Evolutionary conservation across 1,140 invertebrate genomes (phyloP), one percentile per base, ranked within the genome.

Genomic region (Nilaparvata lugens): DNA sequence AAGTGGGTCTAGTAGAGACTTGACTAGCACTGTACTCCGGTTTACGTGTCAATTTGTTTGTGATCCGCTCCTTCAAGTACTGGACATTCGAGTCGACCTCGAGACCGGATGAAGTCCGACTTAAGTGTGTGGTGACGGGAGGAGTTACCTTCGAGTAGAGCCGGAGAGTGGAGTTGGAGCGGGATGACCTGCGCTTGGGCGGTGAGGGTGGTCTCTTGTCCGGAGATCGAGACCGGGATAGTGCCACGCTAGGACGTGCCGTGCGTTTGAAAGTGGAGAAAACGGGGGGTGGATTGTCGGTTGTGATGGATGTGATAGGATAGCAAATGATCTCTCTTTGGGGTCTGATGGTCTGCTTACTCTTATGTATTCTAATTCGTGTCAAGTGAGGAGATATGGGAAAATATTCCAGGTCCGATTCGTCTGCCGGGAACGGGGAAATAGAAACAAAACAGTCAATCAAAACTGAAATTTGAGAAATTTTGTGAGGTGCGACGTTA

Each of bases 351-450:
- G 25, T 63, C 48, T 59, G 58, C 40, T 55, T 73, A 58, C 78
- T 83, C 72, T 83, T 87, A 70, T 86, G 85, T 18, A 89, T 81
- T 70, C 86, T 81, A 68, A 89, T 89, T 75, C 85, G 83, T 62
- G 86, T 89, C 67, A 89, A 73, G 57, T 85, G 88, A 38, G 87
- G 81, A 58, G 87, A 86, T 65, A 90, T 86, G 65, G 88, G 87
- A 73, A 88, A 87, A 74, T 88, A 89, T 76, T 90, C 86, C 66
- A 89, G 82, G 75, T 83, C 81, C 53, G 82, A 73, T 24, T 67
- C 63, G 51, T 67, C 66, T 64, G 61, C 13, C 2, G 52, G 14
- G 23, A 24, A 31, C 52, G 28, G 58, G 52, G 61, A 60, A 66
- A 63, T 23, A 63, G 51, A 56, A 61, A 35, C 1, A 23, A 63